These are phyloP conservation scores for Amblyraja radiata DNA, from an alignment of 2,797 vertebrate genomes.

Conservation along the genomic window DNA sequence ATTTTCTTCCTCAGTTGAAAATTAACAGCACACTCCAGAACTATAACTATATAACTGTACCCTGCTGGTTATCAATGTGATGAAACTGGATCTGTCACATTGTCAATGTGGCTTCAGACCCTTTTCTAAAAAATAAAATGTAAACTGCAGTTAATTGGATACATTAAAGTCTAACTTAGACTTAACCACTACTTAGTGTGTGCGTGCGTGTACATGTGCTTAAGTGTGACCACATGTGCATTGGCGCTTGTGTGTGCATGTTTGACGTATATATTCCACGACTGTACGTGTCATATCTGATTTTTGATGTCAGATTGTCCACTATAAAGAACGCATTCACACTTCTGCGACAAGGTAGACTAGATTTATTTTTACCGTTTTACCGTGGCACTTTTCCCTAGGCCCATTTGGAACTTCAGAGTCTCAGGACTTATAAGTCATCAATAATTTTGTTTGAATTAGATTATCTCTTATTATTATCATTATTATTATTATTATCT, in stretches of 20 bases:
- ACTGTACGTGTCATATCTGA: neutral
- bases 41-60: neutral
- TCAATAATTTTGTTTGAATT: neutral
- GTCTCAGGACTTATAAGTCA: neutral
- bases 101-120: neutral
- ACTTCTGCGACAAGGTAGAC: neutral
- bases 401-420: neutral
- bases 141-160: slow-evolving; percentile 7
- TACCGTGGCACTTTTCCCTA: neutral
- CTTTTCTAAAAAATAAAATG: neutral
- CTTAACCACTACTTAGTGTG: neutral
- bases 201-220: neutral
- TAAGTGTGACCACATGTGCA: neutral
- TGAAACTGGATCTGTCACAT: neutral
- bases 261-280: neutral
- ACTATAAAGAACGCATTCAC: neutral
- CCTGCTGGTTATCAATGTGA: slow-evolving; percentile 1
- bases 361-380: neutral
- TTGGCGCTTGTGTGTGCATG: neutral
- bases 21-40: neutral
- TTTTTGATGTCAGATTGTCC: neutral
- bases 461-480: too few relatives aligned
- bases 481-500: too few relatives aligned
- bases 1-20: neutral
- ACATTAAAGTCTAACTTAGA: slow-evolving; percentile 25